A percentile compares a stretch with the other conserved stretches of the same genome.
Evolutionary conservation across 2,888 invertebrate genomes (phyloP).

Genomic region (Pollenia amentaria): DNA sequence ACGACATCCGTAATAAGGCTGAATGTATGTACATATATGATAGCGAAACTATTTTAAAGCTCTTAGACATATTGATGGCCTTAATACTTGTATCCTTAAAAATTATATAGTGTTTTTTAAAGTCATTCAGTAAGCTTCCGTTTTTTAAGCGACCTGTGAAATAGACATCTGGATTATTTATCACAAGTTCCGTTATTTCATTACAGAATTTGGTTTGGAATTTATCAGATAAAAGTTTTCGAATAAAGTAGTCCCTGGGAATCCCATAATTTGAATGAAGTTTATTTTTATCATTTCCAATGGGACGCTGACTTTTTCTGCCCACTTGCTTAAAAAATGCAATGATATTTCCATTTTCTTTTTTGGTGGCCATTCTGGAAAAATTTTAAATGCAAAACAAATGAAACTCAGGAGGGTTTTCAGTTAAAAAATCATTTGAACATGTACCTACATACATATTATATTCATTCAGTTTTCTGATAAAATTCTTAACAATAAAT

Average conservation of each 20-base stretch:
- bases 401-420: too few species aligned
- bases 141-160: background rate
- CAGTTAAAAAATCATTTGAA: too few species aligned
- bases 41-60: slow-evolving; percentile 37
- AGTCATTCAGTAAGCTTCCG: background rate
- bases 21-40: too few species aligned
- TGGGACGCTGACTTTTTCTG: background rate
- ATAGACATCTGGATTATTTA: background rate
- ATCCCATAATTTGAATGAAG: background rate
- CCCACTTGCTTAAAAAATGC: background rate
- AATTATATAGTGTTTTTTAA: slow-evolving; percentile 21
- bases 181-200: background rate
- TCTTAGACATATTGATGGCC: slow-evolving; percentile 30
- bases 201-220: background rate
- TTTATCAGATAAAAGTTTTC: slow-evolving; percentile 29
- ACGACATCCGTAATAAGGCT: too few species aligned
- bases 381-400: too few species aligned
- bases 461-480: too few species aligned
- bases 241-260: slow-evolving; percentile 45
- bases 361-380: background rate
- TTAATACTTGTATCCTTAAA: background rate
- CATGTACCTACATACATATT: too few species aligned
- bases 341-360: slow-evolving; percentile 20
- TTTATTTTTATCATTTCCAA: background rate
- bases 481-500: too few species aligned